phyloP scores from a whole-genome alignment of 1,140 invertebrate genomes.

The Drosophila auraria region DNA sequence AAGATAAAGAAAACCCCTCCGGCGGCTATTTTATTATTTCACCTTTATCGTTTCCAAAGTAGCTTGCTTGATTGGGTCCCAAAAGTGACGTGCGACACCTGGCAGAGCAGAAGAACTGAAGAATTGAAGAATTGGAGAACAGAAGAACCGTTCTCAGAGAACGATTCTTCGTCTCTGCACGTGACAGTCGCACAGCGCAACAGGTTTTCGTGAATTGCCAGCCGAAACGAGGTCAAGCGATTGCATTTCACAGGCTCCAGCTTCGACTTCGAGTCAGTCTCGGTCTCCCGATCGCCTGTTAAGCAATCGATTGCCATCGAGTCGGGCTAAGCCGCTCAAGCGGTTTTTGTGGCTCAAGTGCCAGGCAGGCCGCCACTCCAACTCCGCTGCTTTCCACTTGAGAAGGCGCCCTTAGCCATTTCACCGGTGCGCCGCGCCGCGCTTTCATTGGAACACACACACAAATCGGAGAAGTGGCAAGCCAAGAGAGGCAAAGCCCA shows the following conservation, averaged over 20 bases:
- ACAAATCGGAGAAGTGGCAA: constrained; percentile 28
- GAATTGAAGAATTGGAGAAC: constrained; percentile 12
- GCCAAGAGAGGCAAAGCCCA: constrained; percentile 34
- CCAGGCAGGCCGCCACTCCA: constrained; percentile 6
- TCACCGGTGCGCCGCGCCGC: constrained; percentile 36
- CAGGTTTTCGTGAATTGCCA: constrained; percentile 68
- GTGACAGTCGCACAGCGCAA: constrained; percentile 39
- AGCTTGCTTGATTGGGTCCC: constrained; percentile 51
- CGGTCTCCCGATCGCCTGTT: constrained; percentile 11
- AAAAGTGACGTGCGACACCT: constrained; percentile 46
- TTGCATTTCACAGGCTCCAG: constrained; percentile 45
- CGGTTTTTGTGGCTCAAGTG: constrained; percentile 46
- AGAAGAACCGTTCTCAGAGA: constrained; percentile 58
- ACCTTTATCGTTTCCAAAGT: constrained; percentile 44
- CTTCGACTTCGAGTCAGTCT: not conserved
- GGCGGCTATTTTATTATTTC: constrained; percentile 48
- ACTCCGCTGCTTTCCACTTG: constrained; percentile 46
- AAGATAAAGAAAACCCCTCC: constrained; percentile 51
- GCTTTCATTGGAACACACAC: constrained; percentile 56
- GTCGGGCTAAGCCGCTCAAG: constrained; percentile 47
- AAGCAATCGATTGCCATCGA: constrained; percentile 49
- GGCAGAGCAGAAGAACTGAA: constrained; percentile 21
- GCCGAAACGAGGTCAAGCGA: constrained; percentile 48
- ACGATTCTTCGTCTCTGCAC: constrained; percentile 20
- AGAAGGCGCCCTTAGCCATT: constrained; percentile 61